Conservation (phyloP, 2,888 invertebrate species). For the Drosophila koepferae region DNA sequence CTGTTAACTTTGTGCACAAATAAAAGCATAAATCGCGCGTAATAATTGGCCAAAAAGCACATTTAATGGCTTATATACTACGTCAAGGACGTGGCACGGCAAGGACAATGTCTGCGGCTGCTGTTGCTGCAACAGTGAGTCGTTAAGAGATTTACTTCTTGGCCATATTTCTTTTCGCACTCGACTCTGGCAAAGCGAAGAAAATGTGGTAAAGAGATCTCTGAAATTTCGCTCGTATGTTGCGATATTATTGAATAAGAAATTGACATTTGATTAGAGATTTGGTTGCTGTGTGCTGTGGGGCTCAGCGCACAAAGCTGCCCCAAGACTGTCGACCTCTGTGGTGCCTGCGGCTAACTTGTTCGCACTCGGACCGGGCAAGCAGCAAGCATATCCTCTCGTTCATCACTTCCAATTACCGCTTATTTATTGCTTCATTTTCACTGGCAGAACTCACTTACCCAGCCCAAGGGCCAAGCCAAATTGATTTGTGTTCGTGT, state of each 20-base stretch:
- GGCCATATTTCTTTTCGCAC: constrained; percentile 60
- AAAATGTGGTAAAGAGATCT: not conserved
- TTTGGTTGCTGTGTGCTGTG: constrained; percentile 37
- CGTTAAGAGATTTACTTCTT: constrained; percentile 77
- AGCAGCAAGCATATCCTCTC: constrained; percentile 55
- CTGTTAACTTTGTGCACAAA: constrained; percentile 73
- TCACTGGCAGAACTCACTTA: constrained; percentile 27
- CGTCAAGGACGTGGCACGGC: constrained; percentile 9
- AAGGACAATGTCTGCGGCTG: constrained; percentile 29
- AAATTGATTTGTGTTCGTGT: constrained; percentile 70
- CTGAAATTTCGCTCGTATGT: constrained; percentile 54
- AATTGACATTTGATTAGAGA: constrained; percentile 80
- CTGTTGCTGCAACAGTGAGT: constrained; percentile 26
- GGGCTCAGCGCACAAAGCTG: not conserved
- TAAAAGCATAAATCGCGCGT: constrained; percentile 81
- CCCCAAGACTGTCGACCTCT: not conserved
- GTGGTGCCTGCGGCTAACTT: constrained; percentile 20
- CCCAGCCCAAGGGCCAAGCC: constrained; percentile 32
- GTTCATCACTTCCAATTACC: constrained; percentile 80
- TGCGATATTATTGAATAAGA: constrained; percentile 73
- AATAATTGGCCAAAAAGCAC: constrained; percentile 78
- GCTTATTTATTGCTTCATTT: constrained; percentile 76
- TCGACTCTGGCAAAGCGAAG: constrained; percentile 2
- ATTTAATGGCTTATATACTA: constrained; percentile 72
- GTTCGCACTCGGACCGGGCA: constrained; percentile 4